Evolutionary conservation across 2,888 invertebrate genomes (phyloP).

Genomic region (Mayetiola destructor): DNA sequence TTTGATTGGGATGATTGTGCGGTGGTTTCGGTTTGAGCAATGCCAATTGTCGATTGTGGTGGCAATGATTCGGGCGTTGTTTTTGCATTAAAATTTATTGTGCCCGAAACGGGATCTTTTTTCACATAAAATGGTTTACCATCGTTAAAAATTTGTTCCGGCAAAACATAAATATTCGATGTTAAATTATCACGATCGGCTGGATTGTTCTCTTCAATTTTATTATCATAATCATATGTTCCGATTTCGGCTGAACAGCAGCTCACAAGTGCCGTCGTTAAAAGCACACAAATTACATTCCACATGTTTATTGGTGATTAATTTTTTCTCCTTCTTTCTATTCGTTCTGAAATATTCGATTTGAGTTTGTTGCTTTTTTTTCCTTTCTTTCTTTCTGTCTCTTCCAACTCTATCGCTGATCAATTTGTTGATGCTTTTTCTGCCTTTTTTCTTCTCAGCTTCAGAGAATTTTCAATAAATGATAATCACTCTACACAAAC

Average conservation of each 20-base stretch:
- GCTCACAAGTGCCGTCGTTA: background rate
- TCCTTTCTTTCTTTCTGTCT: background rate
- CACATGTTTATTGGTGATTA: background rate
- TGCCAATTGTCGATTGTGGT: background rate
- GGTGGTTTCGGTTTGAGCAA: slow-evolving; percentile 15
- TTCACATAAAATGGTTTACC: slow-evolving; percentile 55
- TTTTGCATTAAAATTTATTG: slow-evolving; percentile 45
- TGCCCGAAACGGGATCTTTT: slow-evolving; percentile 52
- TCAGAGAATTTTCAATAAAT: too few relatives aligned
- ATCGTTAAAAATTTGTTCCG: slow-evolving; percentile 48
- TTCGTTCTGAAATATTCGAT: background rate
- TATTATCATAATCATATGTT: slow-evolving; percentile 7
- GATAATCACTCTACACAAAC: slow-evolving; percentile 2
- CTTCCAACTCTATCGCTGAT: background rate
- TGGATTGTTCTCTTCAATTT: background rate
- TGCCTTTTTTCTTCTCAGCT: background rate
- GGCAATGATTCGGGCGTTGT: slow-evolving; percentile 31
- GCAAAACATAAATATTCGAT: slow-evolving; percentile 29
- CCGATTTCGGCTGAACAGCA: slow-evolving; percentile 4
- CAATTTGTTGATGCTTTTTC: background rate
- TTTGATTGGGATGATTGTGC: slow-evolving; percentile 20
- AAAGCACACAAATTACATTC: background rate
- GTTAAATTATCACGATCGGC: slow-evolving; percentile 7
- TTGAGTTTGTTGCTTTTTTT: background rate
- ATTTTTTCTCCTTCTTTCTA: too few relatives aligned